Evolutionary conservation across 2,113 vertebrate genomes (phyloP).

Genomic region (Raphicerus campestris): DNA sequence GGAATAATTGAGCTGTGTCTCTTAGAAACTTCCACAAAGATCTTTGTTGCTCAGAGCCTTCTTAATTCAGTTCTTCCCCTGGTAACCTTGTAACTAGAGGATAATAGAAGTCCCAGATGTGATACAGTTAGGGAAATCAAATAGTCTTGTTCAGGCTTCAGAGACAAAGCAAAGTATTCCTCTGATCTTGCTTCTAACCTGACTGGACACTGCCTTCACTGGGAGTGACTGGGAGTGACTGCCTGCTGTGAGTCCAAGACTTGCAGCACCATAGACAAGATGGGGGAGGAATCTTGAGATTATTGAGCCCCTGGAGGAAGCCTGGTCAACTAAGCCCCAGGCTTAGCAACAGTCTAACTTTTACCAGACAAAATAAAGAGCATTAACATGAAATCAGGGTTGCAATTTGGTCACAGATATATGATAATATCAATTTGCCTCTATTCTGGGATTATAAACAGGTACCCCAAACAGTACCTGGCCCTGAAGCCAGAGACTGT

Average conservation of each 20-base stretch:
- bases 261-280: neutral
- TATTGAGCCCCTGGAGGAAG: neutral
- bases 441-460: neutral
- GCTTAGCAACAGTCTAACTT: neutral
- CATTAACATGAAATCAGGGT: neutral
- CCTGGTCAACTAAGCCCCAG: neutral
- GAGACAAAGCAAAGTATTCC: neutral
- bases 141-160: neutral
- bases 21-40: neutral
- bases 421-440: neutral
- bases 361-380: neutral
- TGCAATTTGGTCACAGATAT: neutral
- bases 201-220: neutral
- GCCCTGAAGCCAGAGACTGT: too few species aligned
- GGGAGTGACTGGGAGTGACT: neutral
- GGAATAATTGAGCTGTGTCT: neutral
- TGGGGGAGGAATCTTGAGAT: neutral
- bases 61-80: neutral
- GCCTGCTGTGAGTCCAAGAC: neutral
- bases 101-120: neutral
- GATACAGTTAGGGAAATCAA: neutral
- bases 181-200: neutral
- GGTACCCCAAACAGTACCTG: too few species aligned
- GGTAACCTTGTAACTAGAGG: neutral
- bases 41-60: neutral